phyloP scores from a whole-genome alignment of 1,140 invertebrate species.

The Ceratosolen solmsi region DNA sequence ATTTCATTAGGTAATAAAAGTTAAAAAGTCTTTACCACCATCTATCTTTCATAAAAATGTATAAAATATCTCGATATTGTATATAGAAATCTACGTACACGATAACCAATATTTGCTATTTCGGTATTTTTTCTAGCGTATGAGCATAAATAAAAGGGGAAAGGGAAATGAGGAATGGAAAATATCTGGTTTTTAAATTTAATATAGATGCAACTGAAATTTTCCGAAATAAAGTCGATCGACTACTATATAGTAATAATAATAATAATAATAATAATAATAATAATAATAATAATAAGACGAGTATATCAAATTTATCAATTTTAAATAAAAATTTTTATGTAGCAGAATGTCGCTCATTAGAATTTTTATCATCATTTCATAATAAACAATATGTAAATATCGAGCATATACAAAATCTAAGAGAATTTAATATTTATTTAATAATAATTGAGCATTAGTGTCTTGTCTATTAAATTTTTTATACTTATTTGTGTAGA shows the following conservation, averaged over 20 bases:
- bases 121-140: neutral
- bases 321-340: slow-evolving; percentile 24
- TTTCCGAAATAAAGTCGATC: slow-evolving; percentile 27
- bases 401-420: no score
- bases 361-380: neutral
- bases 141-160: no score
- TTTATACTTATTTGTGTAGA: no score
- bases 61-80: slow-evolving; percentile 5
- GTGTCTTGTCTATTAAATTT: no score
- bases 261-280: no score
- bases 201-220: slow-evolving; percentile 14
- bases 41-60: slow-evolving; percentile 39
- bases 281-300: no score
- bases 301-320: slow-evolving; percentile 11
- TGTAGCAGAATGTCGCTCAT: slow-evolving; percentile 14
- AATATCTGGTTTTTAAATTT: slow-evolving; percentile 1
- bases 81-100: neutral
- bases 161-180: slow-evolving; percentile 17
- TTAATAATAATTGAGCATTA: no score
- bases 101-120: slow-evolving; percentile 30
- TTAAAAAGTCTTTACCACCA: slow-evolving; percentile 17
- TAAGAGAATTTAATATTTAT: no score
- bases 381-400: no score
- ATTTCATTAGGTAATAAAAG: slow-evolving; percentile 39
- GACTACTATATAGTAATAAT: no score